Evolutionary conservation across 2,113 vertebrate species (phyloP).

Genomic region (Ptychochromis oligacanthus): DNA sequence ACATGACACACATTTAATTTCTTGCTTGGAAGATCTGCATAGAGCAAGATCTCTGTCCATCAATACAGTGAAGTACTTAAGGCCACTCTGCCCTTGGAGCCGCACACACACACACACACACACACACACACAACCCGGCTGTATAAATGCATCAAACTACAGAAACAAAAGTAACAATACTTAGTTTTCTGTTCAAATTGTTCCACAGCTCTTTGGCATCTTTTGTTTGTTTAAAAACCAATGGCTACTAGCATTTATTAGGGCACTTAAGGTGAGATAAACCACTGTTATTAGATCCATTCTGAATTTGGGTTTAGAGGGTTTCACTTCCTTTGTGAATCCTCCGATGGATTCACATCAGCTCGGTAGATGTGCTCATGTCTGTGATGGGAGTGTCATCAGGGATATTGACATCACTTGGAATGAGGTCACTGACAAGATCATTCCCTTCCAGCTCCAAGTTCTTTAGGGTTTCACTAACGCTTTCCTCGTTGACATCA

Average conservation of each 20-base stretch:
- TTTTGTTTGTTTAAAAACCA: conserved; percentile 14
- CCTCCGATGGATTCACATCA: conserved; percentile 51
- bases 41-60: conserved; percentile 55
- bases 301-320: conserved; percentile 20
- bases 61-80: neutral
- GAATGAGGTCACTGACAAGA: conserved; percentile 57
- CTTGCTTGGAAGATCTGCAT: conserved; percentile 33
- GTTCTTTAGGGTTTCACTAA: conserved; percentile 54
- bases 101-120: neutral
- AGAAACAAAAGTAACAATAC: neutral
- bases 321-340: conserved; percentile 19
- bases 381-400: conserved; percentile 45
- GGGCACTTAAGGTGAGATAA: conserved; percentile 18
- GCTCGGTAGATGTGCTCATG: conserved; percentile 45
- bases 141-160: neutral
- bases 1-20: neutral
- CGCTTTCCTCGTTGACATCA: conserved; percentile 40
- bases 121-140: neutral
- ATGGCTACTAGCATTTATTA: conserved; percentile 15
- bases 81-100: neutral
- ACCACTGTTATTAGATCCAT: conserved; percentile 18
- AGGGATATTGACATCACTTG: conserved; percentile 41
- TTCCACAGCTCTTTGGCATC: conserved; percentile 2
- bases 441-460: conserved; percentile 58
- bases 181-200: neutral